phyloP scores from a whole-genome alignment of 2,888 invertebrate genomes.

The Stegophylla sp. region DNA sequence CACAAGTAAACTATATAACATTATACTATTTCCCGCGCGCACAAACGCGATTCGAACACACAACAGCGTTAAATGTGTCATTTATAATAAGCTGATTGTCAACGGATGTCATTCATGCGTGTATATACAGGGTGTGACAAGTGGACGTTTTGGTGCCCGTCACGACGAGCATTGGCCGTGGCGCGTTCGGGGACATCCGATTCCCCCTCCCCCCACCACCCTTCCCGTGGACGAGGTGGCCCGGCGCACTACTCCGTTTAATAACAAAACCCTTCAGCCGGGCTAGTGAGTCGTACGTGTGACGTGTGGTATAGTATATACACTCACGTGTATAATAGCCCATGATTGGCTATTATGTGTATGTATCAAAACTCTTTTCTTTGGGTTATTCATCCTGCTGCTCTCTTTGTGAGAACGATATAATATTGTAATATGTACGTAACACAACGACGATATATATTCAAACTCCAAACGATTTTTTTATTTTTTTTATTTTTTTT shows the following conservation, averaged over 20 bases:
- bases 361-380: conserved; percentile 35
- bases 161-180: not conserved
- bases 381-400: conserved; percentile 45
- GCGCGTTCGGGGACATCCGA: not conserved
- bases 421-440: not conserved
- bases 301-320: too few relatives aligned
- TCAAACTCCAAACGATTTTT: not conserved
- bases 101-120: conserved; percentile 12
- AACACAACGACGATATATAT: not conserved
- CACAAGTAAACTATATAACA: too few relatives aligned
- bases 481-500: too few relatives aligned
- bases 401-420: not conserved
- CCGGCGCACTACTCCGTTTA: conserved; percentile 30
- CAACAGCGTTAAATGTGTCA: too few relatives aligned
- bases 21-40: too few relatives aligned
- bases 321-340: conserved; percentile 6
- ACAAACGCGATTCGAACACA: too few relatives aligned
- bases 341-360: conserved; percentile 44
- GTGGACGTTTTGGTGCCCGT: not conserved
- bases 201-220: too few relatives aligned
- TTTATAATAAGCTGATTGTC: conserved; percentile 22
- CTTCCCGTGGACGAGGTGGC: not conserved
- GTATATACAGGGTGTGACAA: not conserved
- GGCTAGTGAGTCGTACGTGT: conserved; percentile 1
- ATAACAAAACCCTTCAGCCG: conserved; percentile 38